Conservation (phyloP, 2,113 vertebrate species). For the Solea solea region DNA sequence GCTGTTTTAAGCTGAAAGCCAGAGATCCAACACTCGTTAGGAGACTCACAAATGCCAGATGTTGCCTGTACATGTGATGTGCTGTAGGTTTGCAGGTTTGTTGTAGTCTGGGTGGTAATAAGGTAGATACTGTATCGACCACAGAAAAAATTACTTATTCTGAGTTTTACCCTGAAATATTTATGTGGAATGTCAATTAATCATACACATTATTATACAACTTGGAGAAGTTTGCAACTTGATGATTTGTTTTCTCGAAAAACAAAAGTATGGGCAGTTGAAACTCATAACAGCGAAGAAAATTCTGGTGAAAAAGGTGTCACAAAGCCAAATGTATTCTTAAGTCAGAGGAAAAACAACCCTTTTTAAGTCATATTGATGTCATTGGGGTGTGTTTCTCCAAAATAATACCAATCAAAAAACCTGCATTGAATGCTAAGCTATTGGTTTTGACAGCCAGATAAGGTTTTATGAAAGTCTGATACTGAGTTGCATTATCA, state of each 20-base stretch:
- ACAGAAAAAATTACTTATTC: background rate
- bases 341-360: background rate
- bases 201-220: background rate
- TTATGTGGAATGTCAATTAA: background rate
- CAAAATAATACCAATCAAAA: too few species aligned
- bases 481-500: too few species aligned
- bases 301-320: background rate
- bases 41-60: slow-evolving; percentile 32
- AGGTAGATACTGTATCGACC: background rate
- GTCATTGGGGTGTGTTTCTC: background rate
- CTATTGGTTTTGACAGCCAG: too few species aligned
- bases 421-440: too few species aligned
- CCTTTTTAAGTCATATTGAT: background rate
- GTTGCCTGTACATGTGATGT: slow-evolving; percentile 19
- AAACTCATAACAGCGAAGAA: background rate
- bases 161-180: background rate
- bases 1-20: background rate
- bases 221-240: background rate
- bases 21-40: background rate
- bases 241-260: background rate
- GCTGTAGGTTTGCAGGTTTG: background rate
- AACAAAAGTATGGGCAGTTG: background rate
- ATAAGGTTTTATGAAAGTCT: too few species aligned
- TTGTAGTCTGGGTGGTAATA: slow-evolving; percentile 24
- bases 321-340: too few species aligned